Percentiles rank a stretch among this genome's conserved stretches.
phyloP scores from a whole-genome alignment of 2,888 invertebrate genomes.

The Lampropteryx suffumata region DNA sequence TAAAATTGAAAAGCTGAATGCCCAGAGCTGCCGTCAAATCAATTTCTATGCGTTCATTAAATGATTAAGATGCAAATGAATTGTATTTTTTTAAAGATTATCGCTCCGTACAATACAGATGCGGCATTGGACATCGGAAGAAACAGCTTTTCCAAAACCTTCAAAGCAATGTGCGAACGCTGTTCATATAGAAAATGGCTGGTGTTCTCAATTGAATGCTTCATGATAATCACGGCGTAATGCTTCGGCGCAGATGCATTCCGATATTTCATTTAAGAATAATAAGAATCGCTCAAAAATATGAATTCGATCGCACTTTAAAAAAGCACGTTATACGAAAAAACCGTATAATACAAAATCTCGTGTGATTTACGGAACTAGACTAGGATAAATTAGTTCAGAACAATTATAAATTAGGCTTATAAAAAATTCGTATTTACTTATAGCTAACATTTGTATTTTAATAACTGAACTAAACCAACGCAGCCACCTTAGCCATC shows the following conservation, averaged over 20 bases:
- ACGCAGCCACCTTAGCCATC: too few species aligned
- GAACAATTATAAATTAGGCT: too few species aligned
- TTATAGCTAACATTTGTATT: too few species aligned
- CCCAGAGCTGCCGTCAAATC: conserved; percentile 30
- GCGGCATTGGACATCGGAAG: conserved; percentile 63
- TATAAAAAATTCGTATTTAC: too few species aligned
- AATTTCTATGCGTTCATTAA: conserved; percentile 1
- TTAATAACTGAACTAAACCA: too few species aligned
- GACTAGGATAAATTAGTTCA: too few species aligned
- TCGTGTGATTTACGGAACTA: too few species aligned
- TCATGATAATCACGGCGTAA: conserved; percentile 73
- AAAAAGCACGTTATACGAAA: too few species aligned
- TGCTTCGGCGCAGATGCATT: conserved; percentile 62
- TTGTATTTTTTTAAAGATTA: conserved; percentile 52
- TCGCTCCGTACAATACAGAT: conserved; percentile 52
- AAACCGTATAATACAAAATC: too few species aligned
- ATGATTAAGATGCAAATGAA: conserved; percentile 48
- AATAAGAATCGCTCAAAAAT: conserved; percentile 68
- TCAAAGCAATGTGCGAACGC: conserved; percentile 66
- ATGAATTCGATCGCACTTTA: too few species aligned
- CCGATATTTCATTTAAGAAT: conserved; percentile 71
- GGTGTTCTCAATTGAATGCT: conserved; percentile 72
- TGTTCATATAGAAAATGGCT: conserved; percentile 55
- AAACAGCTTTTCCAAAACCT: conserved; percentile 68
- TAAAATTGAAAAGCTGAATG: conserved; percentile 36